These are phyloP conservation scores for Ptilonorhynchus violaceus DNA, from an alignment of 2,113 vertebrate genomes.

Conservation along the genomic window DNA sequence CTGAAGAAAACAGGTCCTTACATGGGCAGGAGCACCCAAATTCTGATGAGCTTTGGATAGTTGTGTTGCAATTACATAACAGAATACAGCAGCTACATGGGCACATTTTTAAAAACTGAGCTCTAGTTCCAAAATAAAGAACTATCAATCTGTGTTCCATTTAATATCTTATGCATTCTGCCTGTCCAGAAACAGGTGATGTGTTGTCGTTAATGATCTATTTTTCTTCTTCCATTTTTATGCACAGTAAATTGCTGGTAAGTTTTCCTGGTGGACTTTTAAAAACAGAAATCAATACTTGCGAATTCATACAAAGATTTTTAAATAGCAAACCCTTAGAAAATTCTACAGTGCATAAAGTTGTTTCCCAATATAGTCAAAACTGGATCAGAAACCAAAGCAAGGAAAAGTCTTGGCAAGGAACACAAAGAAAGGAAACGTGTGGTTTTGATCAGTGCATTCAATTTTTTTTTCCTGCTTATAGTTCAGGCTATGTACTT, in stretches of 20 bases:
- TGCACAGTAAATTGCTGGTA: neutral
- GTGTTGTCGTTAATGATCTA: neutral
- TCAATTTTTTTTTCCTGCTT: neutral
- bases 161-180: neutral
- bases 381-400: neutral
- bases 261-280: neutral
- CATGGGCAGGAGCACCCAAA: neutral
- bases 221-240: neutral
- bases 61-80: neutral
- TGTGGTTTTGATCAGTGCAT: neutral
- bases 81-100: neutral
- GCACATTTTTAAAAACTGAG: neutral
- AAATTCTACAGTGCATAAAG: neutral
- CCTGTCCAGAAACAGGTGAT: neutral
- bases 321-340: neutral
- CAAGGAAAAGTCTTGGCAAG: neutral
- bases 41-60: neutral
- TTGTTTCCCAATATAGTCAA: neutral
- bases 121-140: neutral
- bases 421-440: neutral
- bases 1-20: neutral
- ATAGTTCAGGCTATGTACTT: neutral
- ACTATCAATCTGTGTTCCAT: neutral
- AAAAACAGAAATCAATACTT: neutral
- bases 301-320: neutral